Evolutionary conservation across 2,888 invertebrate genomes (phyloP), one percentile per base, ranked within the genome.

Genomic region (Nomada lathburiana): DNA sequence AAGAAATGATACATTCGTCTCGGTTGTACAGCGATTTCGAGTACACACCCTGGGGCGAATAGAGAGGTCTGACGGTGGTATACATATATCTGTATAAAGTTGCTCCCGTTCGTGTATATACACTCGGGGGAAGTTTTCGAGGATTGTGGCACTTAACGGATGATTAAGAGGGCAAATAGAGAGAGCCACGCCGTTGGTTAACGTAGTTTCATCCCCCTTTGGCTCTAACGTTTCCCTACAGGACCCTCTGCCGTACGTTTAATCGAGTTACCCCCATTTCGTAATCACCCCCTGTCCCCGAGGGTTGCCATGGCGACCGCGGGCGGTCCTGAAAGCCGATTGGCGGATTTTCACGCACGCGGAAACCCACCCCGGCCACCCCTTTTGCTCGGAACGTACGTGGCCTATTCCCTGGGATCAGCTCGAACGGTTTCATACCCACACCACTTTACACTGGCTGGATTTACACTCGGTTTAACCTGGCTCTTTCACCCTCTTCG

Each of bases 261-360:
- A 92, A 93, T 92, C 92, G 93, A 92, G 93, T 92, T 92, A 92
- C 91, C 90, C 91, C 93, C 92, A 93, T 93, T 93, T 92, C 90
- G 89, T 93, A 93, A 93, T 93, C 93, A 90, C 89, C 92, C 91
- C 90, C 88, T 84, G 87, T 85, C 88, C 89, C 84, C 82, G 85
- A 84, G 85, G 88, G 93, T 93, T 89, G 91, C 91, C 91, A 93
- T 92, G 91, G 91, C 85, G 79, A 92, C 92, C 85, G 79, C 85
- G 83, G 84, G 87, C 86, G 88, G 87, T 85, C 88, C 89, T 83
- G 86, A 83, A 83, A 83, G 78, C 87, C 88, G 89, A 92, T 92
- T 88, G 88, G 88, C 70, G 82, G 88, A 88, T 88, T 88, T 82
- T 65, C 71, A 83, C 86, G 89, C 87, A 84, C 89, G 85, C 87